Evolutionary conservation across 1,140 invertebrate species (phyloP), one percentile per base, ranked within the genome.

Genomic region (Physella acuta): DNA sequence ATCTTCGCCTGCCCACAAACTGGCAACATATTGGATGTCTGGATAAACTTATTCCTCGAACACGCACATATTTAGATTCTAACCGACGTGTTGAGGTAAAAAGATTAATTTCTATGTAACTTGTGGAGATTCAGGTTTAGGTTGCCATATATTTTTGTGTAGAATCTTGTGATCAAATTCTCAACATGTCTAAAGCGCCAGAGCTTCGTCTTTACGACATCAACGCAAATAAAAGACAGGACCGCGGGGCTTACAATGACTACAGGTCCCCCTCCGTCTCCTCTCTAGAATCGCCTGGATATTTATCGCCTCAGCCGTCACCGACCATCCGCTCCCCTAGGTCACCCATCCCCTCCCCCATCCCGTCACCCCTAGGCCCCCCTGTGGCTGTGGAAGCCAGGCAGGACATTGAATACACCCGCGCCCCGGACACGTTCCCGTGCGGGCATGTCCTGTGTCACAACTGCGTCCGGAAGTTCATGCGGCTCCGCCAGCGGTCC

Each of bases 371-470:
- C 11, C 24, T 49, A 14, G 56, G n/a, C 24, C 55, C 36, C 14
- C 36, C 55, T 4, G 56, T 49, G 3, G 55, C 33, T 49, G 55
- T 59, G 17, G 66, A 68, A 26, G 39, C 66, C 16, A 3, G 55
- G 16, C 66, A 68, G 14, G 66, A 68, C 30, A 61, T 78, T 0
- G 77, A 80, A 59, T 73, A 75, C 51, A 70, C 71, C 14, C 74
- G 76, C 31, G 78, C 78, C 14, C 81, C 81, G 26, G 81, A 82
- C 63, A 81, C 78, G 2, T 82, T 82, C 60, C 78, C 81, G 24
- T 82, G 81, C 62, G 79, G 79, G 17, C 81, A 82, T 69, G 76
- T 81, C 26, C 73, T 82, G 33, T 82, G 81, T 73, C 81, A 82
- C 71, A 76, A 78, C 52, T 82, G 81, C 58, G 70, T 82, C 8